A percentile compares a stretch with the other conserved stretches of the same genome.
Evolutionary conservation across 2,113 vertebrate genomes (phyloP).

Genomic region (Poecile atricapillus): DNA sequence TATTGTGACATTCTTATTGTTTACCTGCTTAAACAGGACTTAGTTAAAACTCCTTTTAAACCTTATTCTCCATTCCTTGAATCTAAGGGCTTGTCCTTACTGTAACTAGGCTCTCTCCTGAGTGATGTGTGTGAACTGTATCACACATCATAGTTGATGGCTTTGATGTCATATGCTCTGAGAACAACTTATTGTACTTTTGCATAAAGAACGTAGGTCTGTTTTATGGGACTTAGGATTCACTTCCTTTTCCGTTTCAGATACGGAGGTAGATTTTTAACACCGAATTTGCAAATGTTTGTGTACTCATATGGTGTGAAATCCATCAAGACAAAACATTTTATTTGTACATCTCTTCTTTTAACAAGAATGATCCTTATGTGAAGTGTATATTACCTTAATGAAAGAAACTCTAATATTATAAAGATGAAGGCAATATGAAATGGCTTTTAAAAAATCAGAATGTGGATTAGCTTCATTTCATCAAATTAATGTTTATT

Average conservation of each 20-base stretch:
- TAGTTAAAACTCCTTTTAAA: not conserved
- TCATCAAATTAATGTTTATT: not conserved
- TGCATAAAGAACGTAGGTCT: not conserved
- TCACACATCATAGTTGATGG: not conserved
- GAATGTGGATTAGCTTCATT: not conserved
- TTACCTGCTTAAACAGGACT: not conserved
- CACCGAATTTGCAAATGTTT: not conserved
- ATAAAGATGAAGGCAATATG: not conserved
- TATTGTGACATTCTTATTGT: not conserved
- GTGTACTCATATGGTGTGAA: not conserved
- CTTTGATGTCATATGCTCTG: not conserved
- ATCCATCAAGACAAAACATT: not conserved
- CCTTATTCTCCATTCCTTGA: not conserved
- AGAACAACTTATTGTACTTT: not conserved
- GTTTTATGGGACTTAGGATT: not conserved
- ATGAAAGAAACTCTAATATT: not conserved
- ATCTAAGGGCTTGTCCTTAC: not conserved
- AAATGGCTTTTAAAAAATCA: not conserved
- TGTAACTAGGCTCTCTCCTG: not conserved
- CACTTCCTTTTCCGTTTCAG: not conserved
- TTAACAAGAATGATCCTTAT: not conserved
- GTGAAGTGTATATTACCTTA: not conserved
- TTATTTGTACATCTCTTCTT: not conserved
- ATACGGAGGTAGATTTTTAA: not conserved
- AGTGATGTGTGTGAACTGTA: not conserved